These are phyloP conservation scores for Lophura nycthemera DNA, from an alignment of 2,113 vertebrate species.

Conservation along the genomic window DNA sequence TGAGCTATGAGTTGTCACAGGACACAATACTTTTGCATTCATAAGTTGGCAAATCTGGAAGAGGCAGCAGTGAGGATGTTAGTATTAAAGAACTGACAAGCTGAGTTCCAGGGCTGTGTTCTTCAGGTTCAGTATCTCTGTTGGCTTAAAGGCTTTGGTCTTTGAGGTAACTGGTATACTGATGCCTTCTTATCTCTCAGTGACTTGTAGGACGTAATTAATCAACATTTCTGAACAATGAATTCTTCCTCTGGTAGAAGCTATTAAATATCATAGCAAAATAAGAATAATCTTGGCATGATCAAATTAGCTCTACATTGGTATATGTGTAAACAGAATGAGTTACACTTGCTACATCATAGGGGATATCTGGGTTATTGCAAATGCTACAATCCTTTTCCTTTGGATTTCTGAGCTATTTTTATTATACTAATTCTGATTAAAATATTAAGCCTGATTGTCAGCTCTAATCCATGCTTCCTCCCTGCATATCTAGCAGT, in stretches of 20 bases:
- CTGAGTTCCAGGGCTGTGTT: background rate
- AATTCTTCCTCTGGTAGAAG: background rate
- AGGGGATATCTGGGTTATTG: background rate
- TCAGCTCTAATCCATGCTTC: conserved; percentile 20
- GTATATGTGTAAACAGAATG: background rate
- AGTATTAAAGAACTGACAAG: background rate
- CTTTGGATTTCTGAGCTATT: conserved; percentile 23
- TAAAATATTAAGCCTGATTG: conserved; percentile 31
- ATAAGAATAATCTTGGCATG: background rate
- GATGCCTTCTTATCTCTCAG: background rate
- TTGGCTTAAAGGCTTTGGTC: background rate
- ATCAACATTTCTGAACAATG: background rate
- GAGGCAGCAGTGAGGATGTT: background rate
- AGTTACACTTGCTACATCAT: background rate
- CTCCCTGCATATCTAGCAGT: background rate
- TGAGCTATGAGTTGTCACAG: background rate
- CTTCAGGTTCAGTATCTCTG: background rate
- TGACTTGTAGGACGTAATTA: background rate
- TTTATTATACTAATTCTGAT: conserved; percentile 39
- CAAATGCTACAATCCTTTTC: background rate
- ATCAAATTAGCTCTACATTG: background rate
- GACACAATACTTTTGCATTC: background rate
- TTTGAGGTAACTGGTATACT: background rate
- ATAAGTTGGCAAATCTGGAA: background rate
- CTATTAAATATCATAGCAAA: background rate